Percentiles rank a stretch among this genome's conserved stretches.
Evolutionary conservation across 2,113 vertebrate genomes (phyloP).

Genomic region (Origma solitaria): DNA sequence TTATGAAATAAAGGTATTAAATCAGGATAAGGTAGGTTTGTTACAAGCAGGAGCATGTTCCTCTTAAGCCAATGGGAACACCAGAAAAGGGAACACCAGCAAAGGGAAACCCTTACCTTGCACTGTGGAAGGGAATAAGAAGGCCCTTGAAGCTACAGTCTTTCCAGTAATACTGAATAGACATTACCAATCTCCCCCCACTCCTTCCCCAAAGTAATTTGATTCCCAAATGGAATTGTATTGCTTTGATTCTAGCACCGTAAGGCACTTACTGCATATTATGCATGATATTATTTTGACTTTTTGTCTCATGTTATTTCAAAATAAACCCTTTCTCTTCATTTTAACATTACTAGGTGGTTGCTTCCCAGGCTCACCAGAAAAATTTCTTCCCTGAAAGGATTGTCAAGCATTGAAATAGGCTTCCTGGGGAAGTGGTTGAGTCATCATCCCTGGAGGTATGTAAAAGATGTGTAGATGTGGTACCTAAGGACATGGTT

Average conservation of each 20-base stretch:
- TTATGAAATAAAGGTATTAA: background rate
- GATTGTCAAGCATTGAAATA: background rate
- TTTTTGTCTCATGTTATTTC: background rate
- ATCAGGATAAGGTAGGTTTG: background rate
- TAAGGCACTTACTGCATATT: background rate
- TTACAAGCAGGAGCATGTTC: background rate
- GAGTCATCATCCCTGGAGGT: background rate
- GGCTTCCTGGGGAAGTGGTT: background rate
- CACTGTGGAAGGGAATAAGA: background rate
- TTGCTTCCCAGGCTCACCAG: background rate
- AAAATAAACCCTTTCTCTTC: background rate
- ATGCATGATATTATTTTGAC: background rate
- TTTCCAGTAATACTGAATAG: background rate
- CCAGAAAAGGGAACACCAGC: background rate
- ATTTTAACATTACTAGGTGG: background rate
- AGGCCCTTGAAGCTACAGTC: background rate
- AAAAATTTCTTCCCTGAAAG: background rate
- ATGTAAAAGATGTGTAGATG: background rate
- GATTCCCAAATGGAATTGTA: background rate
- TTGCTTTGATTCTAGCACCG: background rate
- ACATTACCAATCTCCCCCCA: background rate
- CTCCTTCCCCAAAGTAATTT: background rate
- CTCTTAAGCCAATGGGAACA: background rate
- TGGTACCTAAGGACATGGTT: background rate
- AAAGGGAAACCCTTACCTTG: background rate